These are phyloP conservation scores for Lottia scabra DNA, from an alignment of 2,888 invertebrate genomes.

Conservation along the genomic window DNA sequence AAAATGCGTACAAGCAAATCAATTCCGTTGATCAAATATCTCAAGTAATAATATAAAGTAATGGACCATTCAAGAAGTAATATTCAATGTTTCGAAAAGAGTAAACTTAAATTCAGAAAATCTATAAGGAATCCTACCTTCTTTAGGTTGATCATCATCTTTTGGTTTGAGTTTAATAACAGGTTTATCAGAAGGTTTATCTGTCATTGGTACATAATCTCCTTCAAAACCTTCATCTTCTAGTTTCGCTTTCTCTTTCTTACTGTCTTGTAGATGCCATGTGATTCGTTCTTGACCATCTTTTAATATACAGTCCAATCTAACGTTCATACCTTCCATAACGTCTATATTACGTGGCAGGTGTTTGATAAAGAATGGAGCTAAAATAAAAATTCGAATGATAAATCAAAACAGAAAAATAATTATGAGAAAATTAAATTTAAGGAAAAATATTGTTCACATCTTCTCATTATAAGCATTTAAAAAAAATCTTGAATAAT, in stretches of 20 bases:
- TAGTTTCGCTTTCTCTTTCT: conserved; percentile 41
- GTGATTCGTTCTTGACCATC: conserved; percentile 57
- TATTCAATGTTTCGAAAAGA: too few relatives aligned
- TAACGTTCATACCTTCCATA: conserved; percentile 60
- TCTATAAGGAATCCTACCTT: neutral
- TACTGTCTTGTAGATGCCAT: conserved; percentile 43
- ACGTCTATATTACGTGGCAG: conserved; percentile 59
- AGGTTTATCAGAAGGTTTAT: conserved; percentile 7
- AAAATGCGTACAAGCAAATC: too few relatives aligned
- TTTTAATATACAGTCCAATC: conserved; percentile 81
- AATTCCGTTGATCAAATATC: too few relatives aligned
- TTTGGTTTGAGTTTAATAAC: neutral
- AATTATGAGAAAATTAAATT: too few relatives aligned
- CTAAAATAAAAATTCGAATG: conserved; percentile 34
- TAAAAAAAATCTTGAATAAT: too few relatives aligned
- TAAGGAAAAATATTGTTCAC: too few relatives aligned
- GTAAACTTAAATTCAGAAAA: too few relatives aligned
- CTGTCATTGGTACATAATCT: conserved; percentile 44
- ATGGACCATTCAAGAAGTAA: too few relatives aligned
- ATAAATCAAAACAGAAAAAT: neutral
- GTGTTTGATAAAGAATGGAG: conserved; percentile 63
- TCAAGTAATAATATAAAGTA: too few relatives aligned
- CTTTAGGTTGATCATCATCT: neutral
- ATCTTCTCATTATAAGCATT: too few relatives aligned
- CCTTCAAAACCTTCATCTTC: conserved; percentile 52